These are phyloP conservation scores for Hirtodrosophila duncani DNA, from an alignment of 2,888 invertebrate species.

Conservation along the genomic window DNA sequence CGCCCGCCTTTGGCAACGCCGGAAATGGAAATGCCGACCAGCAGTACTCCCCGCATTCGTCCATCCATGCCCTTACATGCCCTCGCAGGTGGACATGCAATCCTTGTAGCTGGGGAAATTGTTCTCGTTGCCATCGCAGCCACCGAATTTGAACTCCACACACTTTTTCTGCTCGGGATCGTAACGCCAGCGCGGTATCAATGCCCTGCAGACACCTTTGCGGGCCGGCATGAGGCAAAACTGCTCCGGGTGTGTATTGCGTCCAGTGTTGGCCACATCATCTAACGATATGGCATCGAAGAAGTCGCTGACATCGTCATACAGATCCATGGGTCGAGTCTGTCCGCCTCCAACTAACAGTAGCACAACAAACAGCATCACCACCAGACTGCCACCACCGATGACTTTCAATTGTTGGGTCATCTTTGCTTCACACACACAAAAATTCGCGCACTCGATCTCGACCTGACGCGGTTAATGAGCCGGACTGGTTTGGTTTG, in stretches of 20 bases:
- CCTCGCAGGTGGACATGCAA: conserved; percentile 79
- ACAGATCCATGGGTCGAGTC: conserved; percentile 73
- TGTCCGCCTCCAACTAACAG: conserved; percentile 22
- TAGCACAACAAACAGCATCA: conserved; percentile 26
- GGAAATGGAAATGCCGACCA: conserved; percentile 38
- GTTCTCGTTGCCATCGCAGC: conserved; percentile 81
- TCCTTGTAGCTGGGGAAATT: conserved; percentile 79
- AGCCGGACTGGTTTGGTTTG: background rate
- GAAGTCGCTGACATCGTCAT: conserved; percentile 77
- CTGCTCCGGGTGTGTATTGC: conserved; percentile 70
- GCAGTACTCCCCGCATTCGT: conserved; percentile 19
- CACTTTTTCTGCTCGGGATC: conserved; percentile 79
- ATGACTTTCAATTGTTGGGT: conserved; percentile 36
- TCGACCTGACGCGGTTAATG: background rate
- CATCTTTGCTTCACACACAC: conserved; percentile 12
- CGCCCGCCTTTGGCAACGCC: conserved; percentile 65
- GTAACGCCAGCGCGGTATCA: conserved; percentile 79
- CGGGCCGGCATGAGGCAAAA: conserved; percentile 77
- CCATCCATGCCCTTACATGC: conserved; percentile 61
- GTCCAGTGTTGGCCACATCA: conserved; percentile 71
- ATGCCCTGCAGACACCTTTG: conserved; percentile 77
- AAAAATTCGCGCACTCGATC: conserved; percentile 20
- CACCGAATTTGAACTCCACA: conserved; percentile 80
- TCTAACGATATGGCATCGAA: conserved; percentile 76
- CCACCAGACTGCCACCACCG: conserved; percentile 9